Evolutionary conservation across 92 coral and sea anemone genomes (phyloP).

Genomic region (Paramuricea clavata): DNA sequence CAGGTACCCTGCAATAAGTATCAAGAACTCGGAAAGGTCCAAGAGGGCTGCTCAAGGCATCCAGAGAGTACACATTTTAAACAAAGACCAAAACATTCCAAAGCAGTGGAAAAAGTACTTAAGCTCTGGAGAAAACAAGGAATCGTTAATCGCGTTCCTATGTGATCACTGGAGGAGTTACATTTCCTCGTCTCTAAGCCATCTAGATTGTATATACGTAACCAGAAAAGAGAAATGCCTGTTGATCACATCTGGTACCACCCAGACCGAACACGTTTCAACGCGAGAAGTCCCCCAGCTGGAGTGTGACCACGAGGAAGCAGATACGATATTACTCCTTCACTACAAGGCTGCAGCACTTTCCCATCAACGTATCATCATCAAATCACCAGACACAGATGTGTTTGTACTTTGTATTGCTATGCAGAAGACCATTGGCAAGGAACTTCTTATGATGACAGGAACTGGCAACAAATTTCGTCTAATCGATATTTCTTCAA

Average conservation of each 20-base stretch:
- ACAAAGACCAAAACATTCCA: constrained; percentile 59
- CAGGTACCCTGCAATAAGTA: constrained; percentile 48
- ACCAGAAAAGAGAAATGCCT: constrained; percentile 43
- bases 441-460: constrained; percentile 30
- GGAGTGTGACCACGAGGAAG: constrained; percentile 51
- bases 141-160: constrained; percentile 50
- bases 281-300: constrained; percentile 56
- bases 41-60: constrained; percentile 17
- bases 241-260: constrained; percentile 37
- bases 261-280: constrained; percentile 43
- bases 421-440: constrained; percentile 57
- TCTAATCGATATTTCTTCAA: background rate
- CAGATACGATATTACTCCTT: constrained; percentile 23
- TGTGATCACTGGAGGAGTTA: constrained; percentile 48
- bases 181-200: constrained; percentile 24
- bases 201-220: constrained; percentile 52
- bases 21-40: constrained; percentile 65
- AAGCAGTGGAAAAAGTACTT: constrained; percentile 64
- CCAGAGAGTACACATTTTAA: constrained; percentile 56
- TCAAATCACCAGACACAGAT: constrained; percentile 37
- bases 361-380: constrained; percentile 32
- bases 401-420: constrained; percentile 33
- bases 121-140: constrained; percentile 59
- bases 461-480: background rate
- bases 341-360: constrained; percentile 38